A percentile compares a stretch with the other conserved stretches of the same genome.
phyloP scores from a whole-genome alignment of 2,113 vertebrate species.

The Toxotes jaculatrix region DNA sequence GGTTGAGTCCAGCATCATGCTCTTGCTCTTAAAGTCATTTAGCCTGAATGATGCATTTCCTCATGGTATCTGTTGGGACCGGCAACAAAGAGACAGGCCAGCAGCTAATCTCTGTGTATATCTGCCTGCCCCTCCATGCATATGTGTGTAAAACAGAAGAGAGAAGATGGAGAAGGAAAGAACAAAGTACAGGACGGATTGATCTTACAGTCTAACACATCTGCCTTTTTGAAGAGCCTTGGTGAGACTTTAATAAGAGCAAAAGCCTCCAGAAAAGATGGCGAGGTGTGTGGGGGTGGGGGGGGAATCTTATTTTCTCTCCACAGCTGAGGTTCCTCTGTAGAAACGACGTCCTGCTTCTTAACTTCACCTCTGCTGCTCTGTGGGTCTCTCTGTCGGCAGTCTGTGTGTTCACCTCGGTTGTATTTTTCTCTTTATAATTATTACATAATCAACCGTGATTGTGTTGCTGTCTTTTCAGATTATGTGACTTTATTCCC shows the following conservation, averaged over 20 bases:
- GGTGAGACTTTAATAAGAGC: slow-evolving; percentile 37
- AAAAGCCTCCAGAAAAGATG: slow-evolving; percentile 35
- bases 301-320: slow-evolving; percentile 17
- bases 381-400: neutral
- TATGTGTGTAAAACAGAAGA: slow-evolving; percentile 16
- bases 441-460: neutral
- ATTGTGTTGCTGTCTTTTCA: neutral
- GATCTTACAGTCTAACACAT: slow-evolving; percentile 44
- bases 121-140: neutral
- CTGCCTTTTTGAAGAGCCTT: slow-evolving; percentile 24
- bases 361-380: slow-evolving; percentile 21
- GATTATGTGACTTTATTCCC: neutral
- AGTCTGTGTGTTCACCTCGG: neutral
- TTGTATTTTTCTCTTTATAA: slow-evolving; percentile 3
- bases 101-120: slow-evolving; percentile 34
- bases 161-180: neutral
- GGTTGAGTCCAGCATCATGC: slow-evolving; percentile 41
- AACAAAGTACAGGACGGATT: slow-evolving; percentile 45
- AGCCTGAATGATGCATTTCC: slow-evolving; percentile 52
- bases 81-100: neutral
- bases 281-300: too few species aligned
- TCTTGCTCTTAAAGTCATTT: slow-evolving; percentile 65
- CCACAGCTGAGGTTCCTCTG: slow-evolving; percentile 2
- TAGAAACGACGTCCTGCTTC: neutral
- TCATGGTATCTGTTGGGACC: slow-evolving; percentile 29